Evolutionary conservation across 1,140 invertebrate species (phyloP), one percentile per base, ranked within the genome.

Genomic region (Magallana ariakensis): DNA sequence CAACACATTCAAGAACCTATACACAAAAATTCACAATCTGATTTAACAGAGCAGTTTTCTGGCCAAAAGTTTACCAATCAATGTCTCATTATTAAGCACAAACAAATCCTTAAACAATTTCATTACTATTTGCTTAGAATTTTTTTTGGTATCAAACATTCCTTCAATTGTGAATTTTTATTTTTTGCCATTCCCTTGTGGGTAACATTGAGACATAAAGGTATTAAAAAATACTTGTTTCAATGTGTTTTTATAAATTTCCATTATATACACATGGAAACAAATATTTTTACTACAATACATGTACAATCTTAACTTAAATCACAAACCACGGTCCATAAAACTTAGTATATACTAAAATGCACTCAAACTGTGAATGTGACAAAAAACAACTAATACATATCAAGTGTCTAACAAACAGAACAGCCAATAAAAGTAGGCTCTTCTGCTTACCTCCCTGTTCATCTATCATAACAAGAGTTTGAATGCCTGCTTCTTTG

Each of bases 401-500:
- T 82, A 82, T 22, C 19, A 33, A 82, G 80, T 82, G 80, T 82
- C 46, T 55, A 56, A 82, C 46, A 56, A 82, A 82, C 46, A 82
- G 80, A 82, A 55, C 53, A 82, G 80, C 46, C 54, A 55, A 82
- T 19, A n/a, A 46, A 11, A 16, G 57, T 60, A 33, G 55, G 75
- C 75, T 56, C 85, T 57, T 60, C 33, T 54, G 46, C 92, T 91
- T 97, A 99, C 98, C 98, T 98, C 98, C 98, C 97, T 99, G 98
- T 97, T 99, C 98, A 96, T 99, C 98, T 96, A 99, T 97, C 96
- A 98, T 98, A 96, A 99, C 98, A 96, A 99, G 97, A 96, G 98
- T 99, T 95, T 98, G 97, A 96, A 99, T 99, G 95, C 98, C 98
- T 95, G 98, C 98, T 96, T 99, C 98, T 97, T 99, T 99, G 97